These are phyloP conservation scores for Trididemnum nubilum DNA, from an alignment of 23 tunicate genomes.

Conservation along the genomic window DNA sequence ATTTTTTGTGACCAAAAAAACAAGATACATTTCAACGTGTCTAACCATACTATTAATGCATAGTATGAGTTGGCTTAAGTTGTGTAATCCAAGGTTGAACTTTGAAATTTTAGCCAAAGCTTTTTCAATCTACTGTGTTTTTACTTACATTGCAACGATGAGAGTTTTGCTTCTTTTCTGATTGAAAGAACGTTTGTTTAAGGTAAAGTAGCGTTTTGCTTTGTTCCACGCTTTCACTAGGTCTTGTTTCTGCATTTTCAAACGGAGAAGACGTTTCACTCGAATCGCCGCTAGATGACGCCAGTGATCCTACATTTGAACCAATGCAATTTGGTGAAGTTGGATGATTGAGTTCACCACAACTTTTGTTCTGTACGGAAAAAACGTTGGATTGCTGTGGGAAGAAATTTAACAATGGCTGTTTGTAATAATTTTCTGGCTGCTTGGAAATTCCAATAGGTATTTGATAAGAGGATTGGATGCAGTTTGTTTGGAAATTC, in stretches of 20 bases:
- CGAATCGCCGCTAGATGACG: constrained; percentile 18
- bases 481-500: neutral
- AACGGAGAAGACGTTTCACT: constrained; percentile 16
- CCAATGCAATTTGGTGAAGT: constrained; percentile 14
- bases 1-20: too few species aligned
- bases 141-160: constrained; percentile 28
- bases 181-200: constrained; percentile 11
- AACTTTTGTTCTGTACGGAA: neutral
- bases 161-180: constrained; percentile 1
- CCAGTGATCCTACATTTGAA: neutral
- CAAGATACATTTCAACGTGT: too few species aligned
- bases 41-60: too few species aligned
- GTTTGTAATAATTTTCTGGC: too few species aligned
- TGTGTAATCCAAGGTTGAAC: too few species aligned
- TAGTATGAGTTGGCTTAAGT: too few species aligned
- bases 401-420: neutral
- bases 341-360: neutral
- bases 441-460: too few species aligned
- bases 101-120: too few species aligned
- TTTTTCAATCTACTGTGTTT: too few species aligned
- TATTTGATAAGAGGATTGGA: neutral
- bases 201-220: neutral
- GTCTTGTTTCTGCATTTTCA: neutral
- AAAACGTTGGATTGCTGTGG: neutral
- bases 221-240: neutral